Evolutionary conservation across 2,797 vertebrate species (phyloP), one percentile per base, ranked within the genome.

Genomic region (Corythornis leucogaster): DNA sequence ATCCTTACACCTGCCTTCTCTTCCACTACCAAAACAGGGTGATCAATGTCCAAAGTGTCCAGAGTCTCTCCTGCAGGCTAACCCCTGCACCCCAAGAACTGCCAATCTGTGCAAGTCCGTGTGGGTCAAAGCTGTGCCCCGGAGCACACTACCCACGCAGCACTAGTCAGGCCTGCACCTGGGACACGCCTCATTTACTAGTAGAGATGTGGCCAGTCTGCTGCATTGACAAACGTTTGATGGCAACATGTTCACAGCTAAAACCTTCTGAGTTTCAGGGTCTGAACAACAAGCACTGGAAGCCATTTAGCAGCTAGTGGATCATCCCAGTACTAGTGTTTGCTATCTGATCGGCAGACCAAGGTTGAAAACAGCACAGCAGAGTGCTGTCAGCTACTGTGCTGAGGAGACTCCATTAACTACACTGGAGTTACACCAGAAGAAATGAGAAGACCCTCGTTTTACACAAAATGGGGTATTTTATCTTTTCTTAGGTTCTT

Each of bases 401-500:
- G 0, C 55, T 63, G 53, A 90, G 57, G 9, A 79, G 40, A 45
- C 31, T 63, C 76, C 51, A 55, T 59, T 83, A 93, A 55, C 40
- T 69, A 30, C 16, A 10, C 40, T 2, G 6, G 69, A 89, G n/a
- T 63, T 81, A 81, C 12, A 86, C 24, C 26, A 85, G 68, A 45
- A 94, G 30, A 85, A 89, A 74, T 7, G 17, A 89, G 59, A 84
- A 88, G 31, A 84, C 42, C 62, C 35, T 58, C 12, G 6, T 38
- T 38, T 38, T 69, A 92, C 30, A 89, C 79, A 93, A 93, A 80
- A 53, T 11, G 20, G n/a, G 55, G 31, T 85, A 45, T 66, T 93
- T 95, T 89, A 85, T 66, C 24, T 92, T 91, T 87, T 87, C 51
- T 78, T 80, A 53, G 64, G 66, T 91, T 87, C 76, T 78, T 73